These are phyloP conservation scores for Drosophila maculinotata DNA, from an alignment of 2,888 invertebrate genomes.

Conservation along the genomic window DNA sequence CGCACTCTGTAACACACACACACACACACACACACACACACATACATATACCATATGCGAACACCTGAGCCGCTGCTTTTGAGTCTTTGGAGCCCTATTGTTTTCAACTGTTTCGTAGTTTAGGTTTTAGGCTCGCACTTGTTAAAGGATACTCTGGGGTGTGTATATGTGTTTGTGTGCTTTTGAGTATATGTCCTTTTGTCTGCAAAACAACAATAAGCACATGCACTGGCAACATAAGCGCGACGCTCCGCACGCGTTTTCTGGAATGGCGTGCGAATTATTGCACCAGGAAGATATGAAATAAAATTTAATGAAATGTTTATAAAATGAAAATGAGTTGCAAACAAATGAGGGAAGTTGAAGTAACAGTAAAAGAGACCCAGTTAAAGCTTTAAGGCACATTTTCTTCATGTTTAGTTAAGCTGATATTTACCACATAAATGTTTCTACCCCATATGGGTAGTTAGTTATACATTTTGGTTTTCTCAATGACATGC, in stretches of 20 bases:
- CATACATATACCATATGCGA: constrained; percentile 27
- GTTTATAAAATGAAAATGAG: constrained; percentile 79
- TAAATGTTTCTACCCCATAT: no score
- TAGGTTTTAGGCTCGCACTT: constrained; percentile 75
- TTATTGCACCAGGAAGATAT: constrained; percentile 80
- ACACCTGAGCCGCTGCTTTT: constrained; percentile 48
- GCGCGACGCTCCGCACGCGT: constrained; percentile 75
- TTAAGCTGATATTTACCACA: background rate
- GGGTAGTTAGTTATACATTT: no score
- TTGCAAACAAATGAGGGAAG: constrained; percentile 8
- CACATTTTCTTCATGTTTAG: background rate
- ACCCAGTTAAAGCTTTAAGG: constrained; percentile 3
- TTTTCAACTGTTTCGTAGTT: constrained; percentile 77
- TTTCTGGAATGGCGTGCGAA: constrained; percentile 80
- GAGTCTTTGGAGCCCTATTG: constrained; percentile 64
- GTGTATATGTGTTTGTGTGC: constrained; percentile 21
- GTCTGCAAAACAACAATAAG: constrained; percentile 57
- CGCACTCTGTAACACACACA: constrained; percentile 16
- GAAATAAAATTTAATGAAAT: constrained; percentile 81
- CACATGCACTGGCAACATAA: constrained; percentile 36
- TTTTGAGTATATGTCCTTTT: constrained; percentile 58
- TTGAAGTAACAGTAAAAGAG: background rate
- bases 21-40: constrained; percentile 28
- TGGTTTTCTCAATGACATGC: background rate
- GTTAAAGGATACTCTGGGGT: constrained; percentile 61